Evolutionary conservation across 1,140 invertebrate species (phyloP).

Genomic region (Caerostris extrusa): DNA sequence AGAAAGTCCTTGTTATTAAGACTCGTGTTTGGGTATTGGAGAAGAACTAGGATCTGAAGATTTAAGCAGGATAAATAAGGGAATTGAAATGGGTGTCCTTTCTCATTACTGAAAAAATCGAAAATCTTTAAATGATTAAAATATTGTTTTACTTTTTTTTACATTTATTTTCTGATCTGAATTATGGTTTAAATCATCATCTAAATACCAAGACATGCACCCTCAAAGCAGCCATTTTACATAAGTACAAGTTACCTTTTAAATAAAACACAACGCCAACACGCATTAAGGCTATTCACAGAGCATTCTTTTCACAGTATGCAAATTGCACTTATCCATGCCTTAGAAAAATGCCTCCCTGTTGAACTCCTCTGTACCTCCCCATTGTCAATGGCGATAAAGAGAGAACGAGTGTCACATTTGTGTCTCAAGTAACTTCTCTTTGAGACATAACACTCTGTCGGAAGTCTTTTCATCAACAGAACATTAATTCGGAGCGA

Average conservation of each 20-base stretch:
- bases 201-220: too few relatives aligned
- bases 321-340: background rate
- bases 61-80: background rate
- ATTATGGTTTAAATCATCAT: too few relatives aligned
- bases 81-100: background rate
- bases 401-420: background rate
- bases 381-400: constrained; percentile 1
- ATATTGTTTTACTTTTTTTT: too few relatives aligned
- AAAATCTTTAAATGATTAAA: too few relatives aligned
- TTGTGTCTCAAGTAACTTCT: background rate
- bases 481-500: background rate
- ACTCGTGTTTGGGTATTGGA: background rate
- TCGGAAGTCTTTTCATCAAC: background rate
- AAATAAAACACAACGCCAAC: background rate
- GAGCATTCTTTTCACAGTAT: background rate
- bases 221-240: too few relatives aligned
- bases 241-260: background rate
- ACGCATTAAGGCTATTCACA: background rate
- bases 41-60: background rate
- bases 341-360: background rate
- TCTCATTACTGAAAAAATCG: too few relatives aligned
- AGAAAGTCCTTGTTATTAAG: background rate
- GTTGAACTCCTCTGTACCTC: background rate
- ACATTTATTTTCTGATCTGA: too few relatives aligned
- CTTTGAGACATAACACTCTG: background rate